Evolutionary conservation across 2,113 vertebrate species (phyloP).

Genomic region (Amblyornis subalaris): DNA sequence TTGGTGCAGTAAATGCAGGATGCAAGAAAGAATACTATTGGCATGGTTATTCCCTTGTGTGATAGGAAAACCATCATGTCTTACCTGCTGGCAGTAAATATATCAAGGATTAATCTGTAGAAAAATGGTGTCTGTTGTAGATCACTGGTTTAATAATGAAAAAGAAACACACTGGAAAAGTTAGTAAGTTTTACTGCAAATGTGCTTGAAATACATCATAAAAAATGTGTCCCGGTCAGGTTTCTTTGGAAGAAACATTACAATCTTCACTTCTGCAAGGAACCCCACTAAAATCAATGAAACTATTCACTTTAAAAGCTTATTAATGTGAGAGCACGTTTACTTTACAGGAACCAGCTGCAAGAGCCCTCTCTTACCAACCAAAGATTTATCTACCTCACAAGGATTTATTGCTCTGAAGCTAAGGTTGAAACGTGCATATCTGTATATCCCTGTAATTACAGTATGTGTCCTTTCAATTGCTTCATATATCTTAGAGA

Average conservation of each 20-base stretch:
- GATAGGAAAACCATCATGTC: neutral
- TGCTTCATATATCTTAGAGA: conserved; percentile 39
- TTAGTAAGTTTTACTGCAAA: neutral
- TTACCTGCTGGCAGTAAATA: neutral
- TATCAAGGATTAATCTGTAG: neutral
- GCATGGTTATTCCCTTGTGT: neutral
- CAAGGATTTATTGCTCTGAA: conserved; percentile 35
- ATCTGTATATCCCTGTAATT: conserved; percentile 54
- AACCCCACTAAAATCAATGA: conserved; percentile 18
- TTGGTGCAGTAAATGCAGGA: neutral
- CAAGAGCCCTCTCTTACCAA: neutral
- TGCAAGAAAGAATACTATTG: neutral
- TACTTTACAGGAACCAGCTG: conserved; percentile 16
- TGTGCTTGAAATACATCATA: neutral
- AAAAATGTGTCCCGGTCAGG: neutral
- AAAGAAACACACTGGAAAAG: conserved; percentile 3
- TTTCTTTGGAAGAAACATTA: conserved; percentile 19
- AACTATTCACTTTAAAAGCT: conserved; percentile 26
- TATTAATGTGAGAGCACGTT: conserved; percentile 24
- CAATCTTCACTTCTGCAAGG: neutral
- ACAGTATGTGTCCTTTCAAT: conserved; percentile 41
- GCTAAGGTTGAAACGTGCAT: conserved; percentile 23
- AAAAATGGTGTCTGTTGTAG: neutral
- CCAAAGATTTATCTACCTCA: conserved; percentile 21
- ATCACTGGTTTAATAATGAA: neutral